Base-by-base conservation (phyloP, 2,113 vertebrate genomes). In the Dermatemys mawii region DNA sequence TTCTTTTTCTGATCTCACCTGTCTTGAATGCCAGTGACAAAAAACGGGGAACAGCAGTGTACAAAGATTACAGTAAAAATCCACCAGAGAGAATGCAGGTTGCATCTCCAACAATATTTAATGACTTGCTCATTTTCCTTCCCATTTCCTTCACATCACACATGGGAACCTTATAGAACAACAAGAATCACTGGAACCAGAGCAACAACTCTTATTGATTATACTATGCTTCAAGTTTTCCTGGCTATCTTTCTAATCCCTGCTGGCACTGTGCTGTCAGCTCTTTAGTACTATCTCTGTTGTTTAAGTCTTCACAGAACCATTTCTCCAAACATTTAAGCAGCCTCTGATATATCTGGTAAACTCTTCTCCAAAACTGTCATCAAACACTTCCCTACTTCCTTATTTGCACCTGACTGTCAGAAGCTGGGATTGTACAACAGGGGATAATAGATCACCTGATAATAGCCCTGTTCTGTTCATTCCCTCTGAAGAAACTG, bases 141-240 rank as follows among this genome's bases (percentile, higher is more conserved):
- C 84, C 90, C 82, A 93, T 96, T 97, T 96, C 84, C 84, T 96
- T 95, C 89, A 94, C 48, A 82, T 92, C 92, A 91, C 91, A 83
- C 85, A 48, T n/a, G 86, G 93, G 86, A 95, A 87, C 32, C 73
- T 93, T 89, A 90, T 21, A 94, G 78, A 84, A 50, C 78, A 94
- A 88, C 81, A 95, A 92, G 54, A 94, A 92, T 63, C 48, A 86
- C 75, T 90, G 48, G 55, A 90, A 92, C 75, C 27, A 93, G n/a
- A 95, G 44, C 17, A 91, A 10, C 83, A 95, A 85, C 46, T 91
- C 17, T 84, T 93, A 94, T 38, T 91, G 91, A 96, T 92, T 85
- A 48, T 57, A 89, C 46, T 2, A 88, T 49, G 44, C 8, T 82
- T 95, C 85, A 89, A 27, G 53, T 92, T 94, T 96, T 94, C 78